A percentile compares a stretch with the other conserved stretches of the same genome.
Conservation (phyloP, 92 coral and sea anemone genomes). For the Hydrozoanthus gracilis region DNA sequence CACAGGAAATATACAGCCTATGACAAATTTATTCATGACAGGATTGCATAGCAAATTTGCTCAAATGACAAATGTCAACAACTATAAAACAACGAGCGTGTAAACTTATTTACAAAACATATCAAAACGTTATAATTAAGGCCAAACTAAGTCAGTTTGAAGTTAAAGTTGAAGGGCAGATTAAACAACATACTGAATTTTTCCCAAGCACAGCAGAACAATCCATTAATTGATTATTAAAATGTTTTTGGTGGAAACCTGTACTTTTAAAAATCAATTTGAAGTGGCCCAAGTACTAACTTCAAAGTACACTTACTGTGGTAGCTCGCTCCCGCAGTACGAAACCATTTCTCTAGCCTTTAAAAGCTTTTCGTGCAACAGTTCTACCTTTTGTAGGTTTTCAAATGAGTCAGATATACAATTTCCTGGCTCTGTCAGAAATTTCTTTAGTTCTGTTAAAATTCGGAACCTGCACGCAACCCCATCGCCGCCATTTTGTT, state of each 20-base stretch:
- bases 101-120: background rate
- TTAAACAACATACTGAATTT: background rate
- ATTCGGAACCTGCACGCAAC: slow-evolving; percentile 61
- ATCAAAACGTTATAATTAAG: background rate
- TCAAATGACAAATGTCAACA: background rate
- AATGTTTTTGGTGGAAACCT: background rate
- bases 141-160: background rate
- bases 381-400: slow-evolving; percentile 54
- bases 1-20: no score
- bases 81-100: background rate
- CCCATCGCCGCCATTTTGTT: slow-evolving; percentile 65
- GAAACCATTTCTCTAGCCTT: slow-evolving; percentile 74
- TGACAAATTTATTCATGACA: background rate
- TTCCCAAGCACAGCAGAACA: slow-evolving; percentile 7
- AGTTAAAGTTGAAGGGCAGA: background rate
- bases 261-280: background rate
- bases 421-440: slow-evolving; percentile 64
- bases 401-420: slow-evolving; percentile 55
- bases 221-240: background rate
- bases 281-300: slow-evolving; percentile 5
- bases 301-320: background rate
- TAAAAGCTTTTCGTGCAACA: slow-evolving; percentile 65
- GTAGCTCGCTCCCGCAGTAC: slow-evolving; percentile 47
- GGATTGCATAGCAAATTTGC: background rate
- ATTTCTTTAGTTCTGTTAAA: slow-evolving; percentile 65